A percentile compares a stretch with the other conserved stretches of the same genome.
phyloP scores from a whole-genome alignment of 2,888 invertebrate genomes.

The Anorthoa munda region DNA sequence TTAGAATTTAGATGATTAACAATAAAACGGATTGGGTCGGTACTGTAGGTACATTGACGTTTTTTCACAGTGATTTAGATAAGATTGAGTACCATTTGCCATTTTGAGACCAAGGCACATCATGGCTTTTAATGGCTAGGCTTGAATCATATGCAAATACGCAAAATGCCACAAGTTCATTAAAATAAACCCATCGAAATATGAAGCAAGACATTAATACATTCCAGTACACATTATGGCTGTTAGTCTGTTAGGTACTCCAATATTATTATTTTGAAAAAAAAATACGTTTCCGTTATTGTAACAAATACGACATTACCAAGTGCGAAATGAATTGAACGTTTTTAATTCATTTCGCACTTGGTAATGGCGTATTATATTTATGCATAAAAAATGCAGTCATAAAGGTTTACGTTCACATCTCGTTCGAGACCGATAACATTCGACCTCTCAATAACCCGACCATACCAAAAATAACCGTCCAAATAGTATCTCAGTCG shows the following conservation, averaged over 20 bases:
- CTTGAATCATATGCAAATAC: background rate
- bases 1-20: no score
- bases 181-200: background rate
- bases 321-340: constrained; percentile 17
- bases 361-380: background rate
- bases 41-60: no score
- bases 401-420: constrained; percentile 63
- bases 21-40: no score
- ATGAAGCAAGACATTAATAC: background rate
- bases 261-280: background rate
- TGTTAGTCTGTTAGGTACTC: background rate
- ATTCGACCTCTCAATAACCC: constrained; percentile 60
- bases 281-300: background rate
- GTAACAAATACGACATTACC: constrained; percentile 12
- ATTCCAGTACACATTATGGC: constrained; percentile 3
- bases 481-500: constrained; percentile 9
- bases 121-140: background rate
- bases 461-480: constrained; percentile 30
- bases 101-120: background rate
- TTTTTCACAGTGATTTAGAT: no score
- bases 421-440: constrained; percentile 66
- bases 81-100: no score
- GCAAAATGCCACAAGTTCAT: background rate
- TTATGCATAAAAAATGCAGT: constrained; percentile 50
- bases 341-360: no score